A percentile compares a stretch with the other conserved stretches of the same genome.
These are phyloP conservation scores for Ypsolopha scabrella DNA, from an alignment of 2,888 invertebrate species.

Conservation along the genomic window DNA sequence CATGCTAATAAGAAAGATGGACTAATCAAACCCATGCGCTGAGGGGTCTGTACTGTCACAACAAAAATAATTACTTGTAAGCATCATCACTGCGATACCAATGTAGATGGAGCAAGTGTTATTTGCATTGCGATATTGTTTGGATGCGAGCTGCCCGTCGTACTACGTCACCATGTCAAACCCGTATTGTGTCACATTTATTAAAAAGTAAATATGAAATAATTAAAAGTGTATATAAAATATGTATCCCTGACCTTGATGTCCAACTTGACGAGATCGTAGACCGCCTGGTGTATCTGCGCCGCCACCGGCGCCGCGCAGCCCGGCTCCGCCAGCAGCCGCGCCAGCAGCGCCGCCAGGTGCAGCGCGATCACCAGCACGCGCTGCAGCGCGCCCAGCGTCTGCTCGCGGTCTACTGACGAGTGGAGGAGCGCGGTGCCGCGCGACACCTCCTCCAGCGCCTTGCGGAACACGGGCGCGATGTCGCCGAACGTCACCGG, in stretches of 20 bases:
- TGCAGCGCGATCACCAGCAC: conserved; percentile 89
- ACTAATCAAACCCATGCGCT: too few species aligned
- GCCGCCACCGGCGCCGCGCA: conserved; percentile 59
- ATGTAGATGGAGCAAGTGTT: too few species aligned
- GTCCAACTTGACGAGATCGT: conserved; percentile 78
- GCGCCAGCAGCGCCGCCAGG: conserved; percentile 81
- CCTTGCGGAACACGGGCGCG: conserved; percentile 84
- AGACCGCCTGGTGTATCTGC: conserved; percentile 79
- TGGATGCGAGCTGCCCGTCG: too few species aligned
- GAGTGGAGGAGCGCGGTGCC: conserved; percentile 73
- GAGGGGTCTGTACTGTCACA: too few species aligned
- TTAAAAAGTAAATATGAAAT: too few species aligned
- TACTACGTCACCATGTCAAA: too few species aligned
- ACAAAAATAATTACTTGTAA: too few species aligned
- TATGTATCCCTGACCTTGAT: conserved; percentile 1
- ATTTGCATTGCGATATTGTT: too few species aligned
- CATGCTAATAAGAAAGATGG: too few species aligned
- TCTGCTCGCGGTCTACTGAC: conserved; percentile 77
- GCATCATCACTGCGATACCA: too few species aligned
- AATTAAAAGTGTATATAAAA: neutral
- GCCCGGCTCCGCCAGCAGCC: conserved; percentile 71
- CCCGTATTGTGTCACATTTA: too few species aligned
- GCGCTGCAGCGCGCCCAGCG: conserved; percentile 79
- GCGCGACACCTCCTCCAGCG: conserved; percentile 80
- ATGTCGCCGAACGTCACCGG: conserved; percentile 87